phyloP scores from a whole-genome alignment of 1,140 invertebrate genomes.

The Triops longicaudatus region DNA sequence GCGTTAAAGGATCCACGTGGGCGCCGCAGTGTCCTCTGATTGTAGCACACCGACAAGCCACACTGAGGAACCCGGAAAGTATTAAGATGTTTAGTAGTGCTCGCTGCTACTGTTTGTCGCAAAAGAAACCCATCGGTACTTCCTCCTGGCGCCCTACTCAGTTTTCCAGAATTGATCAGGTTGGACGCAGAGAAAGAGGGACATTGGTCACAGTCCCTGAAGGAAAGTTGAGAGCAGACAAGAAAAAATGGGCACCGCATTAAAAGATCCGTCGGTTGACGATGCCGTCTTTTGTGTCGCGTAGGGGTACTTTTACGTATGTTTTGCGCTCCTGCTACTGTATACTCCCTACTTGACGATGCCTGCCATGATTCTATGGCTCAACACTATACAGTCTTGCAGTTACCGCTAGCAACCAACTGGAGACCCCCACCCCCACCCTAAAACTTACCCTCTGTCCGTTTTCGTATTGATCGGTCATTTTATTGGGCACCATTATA shows the following conservation, averaged over 20 bases:
- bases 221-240: background rate
- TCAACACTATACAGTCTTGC: background rate
- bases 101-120: background rate
- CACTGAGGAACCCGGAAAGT: background rate
- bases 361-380: background rate
- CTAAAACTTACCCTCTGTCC: background rate
- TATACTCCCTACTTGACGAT: background rate
- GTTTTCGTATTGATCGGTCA: slow-evolving; percentile 7
- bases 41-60: background rate
- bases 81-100: background rate
- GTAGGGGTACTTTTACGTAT: background rate
- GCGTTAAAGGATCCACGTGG: slow-evolving; percentile 10
- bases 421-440: background rate
- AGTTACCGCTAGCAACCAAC: background rate
- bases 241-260: background rate
- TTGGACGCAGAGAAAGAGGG: background rate
- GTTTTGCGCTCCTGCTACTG: background rate
- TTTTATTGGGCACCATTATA: slow-evolving; percentile 1
- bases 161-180: background rate
- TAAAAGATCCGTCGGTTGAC: background rate
- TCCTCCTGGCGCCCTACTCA: background rate
- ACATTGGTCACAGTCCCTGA: background rate
- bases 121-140: background rate
- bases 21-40: background rate
- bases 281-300: background rate